phyloP scores from a whole-genome alignment of 2,888 invertebrate genomes.

The Sphaerophoria taeniata region DNA sequence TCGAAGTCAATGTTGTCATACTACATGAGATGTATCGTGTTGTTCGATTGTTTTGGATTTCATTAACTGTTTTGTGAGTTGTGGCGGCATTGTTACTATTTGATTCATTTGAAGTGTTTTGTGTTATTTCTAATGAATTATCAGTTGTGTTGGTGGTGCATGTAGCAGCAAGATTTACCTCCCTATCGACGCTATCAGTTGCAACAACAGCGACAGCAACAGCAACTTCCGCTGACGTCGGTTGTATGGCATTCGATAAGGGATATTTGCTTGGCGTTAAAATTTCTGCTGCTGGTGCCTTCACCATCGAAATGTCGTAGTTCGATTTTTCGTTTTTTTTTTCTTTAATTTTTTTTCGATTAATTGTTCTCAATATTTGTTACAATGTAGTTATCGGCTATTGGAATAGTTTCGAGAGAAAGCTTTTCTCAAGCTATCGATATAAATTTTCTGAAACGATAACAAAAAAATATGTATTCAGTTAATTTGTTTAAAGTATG shows the following conservation, averaged over 20 bases:
- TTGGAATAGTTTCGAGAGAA: not conserved
- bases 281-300: slow-evolving; percentile 53
- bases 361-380: not conserved
- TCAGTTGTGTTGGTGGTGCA: slow-evolving; percentile 4
- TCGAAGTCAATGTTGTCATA: not conserved
- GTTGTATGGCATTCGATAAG: slow-evolving; percentile 58
- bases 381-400: too few relatives aligned
- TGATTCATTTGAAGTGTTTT: slow-evolving; percentile 56
- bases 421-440: too few relatives aligned
- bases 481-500: not conserved
- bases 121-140: slow-evolving; percentile 63
- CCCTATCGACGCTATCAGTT: slow-evolving; percentile 19
- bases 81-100: slow-evolving; percentile 46
- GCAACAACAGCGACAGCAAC: slow-evolving; percentile 51
- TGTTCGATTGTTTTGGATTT: slow-evolving; percentile 43
- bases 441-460: slow-evolving; percentile 26
- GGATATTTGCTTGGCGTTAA: slow-evolving; percentile 43
- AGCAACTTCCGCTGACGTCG: slow-evolving; percentile 43
- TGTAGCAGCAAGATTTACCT: slow-evolving; percentile 27
- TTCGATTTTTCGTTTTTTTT: slow-evolving; percentile 25
- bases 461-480: not conserved
- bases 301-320: slow-evolving; percentile 68
- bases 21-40: not conserved
- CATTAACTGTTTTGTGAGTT: slow-evolving; percentile 25
- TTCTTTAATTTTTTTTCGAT: slow-evolving; percentile 3